Evolutionary conservation across 1,140 invertebrate species (phyloP), one percentile per base, ranked within the genome.

Genomic region (Dendroctonus ponderosae): DNA sequence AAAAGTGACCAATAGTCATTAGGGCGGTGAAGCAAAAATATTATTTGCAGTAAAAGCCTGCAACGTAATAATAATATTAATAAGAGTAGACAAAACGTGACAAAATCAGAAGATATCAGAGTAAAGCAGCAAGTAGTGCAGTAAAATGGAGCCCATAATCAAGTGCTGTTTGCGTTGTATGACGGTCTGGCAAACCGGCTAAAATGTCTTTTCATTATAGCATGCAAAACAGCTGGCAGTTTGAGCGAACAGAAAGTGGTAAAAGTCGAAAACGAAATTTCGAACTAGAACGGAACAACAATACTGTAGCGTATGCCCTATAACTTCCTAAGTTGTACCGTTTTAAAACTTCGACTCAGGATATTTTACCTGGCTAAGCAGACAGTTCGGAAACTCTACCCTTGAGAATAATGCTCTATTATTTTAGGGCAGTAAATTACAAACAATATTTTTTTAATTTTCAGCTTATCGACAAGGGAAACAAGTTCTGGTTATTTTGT

Each of bases 141-240:
- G 54, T 59, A 66, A 66, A 66, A 66, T 41, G 54, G 14, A 49
- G 51, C 39, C 64, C 56, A 59, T 62, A 67, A 67, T 62, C 58
- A 67, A 54, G 58, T 41, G 58, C 56, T 49, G 51, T 67, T 67
- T 61, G 66, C 66, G 60, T 62, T 62, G 66, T 68, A 68, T 68
- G 60, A 68, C 59, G 66, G 60, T 68, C 60, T 68, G 59, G 66
- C 39, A 67, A 67, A 67, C 66, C 66, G 44, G 12, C 60, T 63
- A 68, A 74, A 74, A 74, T 74, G 73, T 74, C 68, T 71, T 74
- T 74, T 74, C 73, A 74, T 73, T 74, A 74, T 73, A 74, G 70
- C 68, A 74, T 74, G 73, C 71, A 74, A 74, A 74, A 71, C 73
- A 74, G 71, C 65, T 64, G 68, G 69, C 65, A 70, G 60, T 68